A percentile compares a stretch with the other conserved stretches of the same genome.
Evolutionary conservation across 2,113 vertebrate species (phyloP).

Genomic region (Oreocharis arfaki): DNA sequence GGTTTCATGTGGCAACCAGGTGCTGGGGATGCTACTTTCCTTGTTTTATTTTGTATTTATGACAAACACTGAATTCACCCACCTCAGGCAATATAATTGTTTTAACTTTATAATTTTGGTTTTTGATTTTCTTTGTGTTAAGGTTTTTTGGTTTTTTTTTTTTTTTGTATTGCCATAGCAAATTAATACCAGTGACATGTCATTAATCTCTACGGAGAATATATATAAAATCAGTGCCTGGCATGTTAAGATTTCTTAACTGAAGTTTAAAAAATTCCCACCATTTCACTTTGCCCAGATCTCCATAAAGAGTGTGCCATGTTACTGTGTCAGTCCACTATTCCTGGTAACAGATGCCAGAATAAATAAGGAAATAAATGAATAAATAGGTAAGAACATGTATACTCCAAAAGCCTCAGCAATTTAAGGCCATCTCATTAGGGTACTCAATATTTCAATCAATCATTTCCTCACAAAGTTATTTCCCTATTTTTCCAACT

Average conservation of each 20-base stretch:
- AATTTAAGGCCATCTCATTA: not conserved
- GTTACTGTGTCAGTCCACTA: no score
- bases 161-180: not conserved
- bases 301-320: not conserved
- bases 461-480: not conserved
- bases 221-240: not conserved
- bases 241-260: not conserved
- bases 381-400: not conserved
- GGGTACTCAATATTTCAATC: not conserved
- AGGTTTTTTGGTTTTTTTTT: not conserved
- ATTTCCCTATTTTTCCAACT: not conserved
- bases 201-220: not conserved
- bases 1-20: not conserved
- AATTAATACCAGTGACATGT: not conserved
- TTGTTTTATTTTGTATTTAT: not conserved
- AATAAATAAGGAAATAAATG: not conserved
- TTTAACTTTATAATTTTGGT: not conserved
- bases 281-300: not conserved
- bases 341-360: not conserved
- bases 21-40: rapidly evolving
- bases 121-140: not conserved
- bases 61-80: not conserved
- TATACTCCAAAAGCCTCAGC: not conserved
- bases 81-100: not conserved
- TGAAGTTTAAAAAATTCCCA: not conserved